Evolutionary conservation across 2,888 invertebrate genomes (phyloP), one percentile per base, ranked within the genome.

Genomic region (Sinotaia quadrata): DNA sequence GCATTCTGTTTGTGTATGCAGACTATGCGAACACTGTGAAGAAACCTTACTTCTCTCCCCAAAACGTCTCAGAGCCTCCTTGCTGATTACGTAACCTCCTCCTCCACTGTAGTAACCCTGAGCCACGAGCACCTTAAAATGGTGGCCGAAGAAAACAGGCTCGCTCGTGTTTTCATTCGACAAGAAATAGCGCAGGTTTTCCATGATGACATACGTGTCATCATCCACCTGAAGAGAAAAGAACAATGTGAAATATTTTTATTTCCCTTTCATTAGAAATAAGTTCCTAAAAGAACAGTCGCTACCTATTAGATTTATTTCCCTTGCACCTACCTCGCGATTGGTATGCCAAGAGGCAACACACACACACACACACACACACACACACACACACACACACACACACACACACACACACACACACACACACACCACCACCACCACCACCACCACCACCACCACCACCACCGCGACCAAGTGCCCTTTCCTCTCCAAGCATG

Each of bases 191-290:
- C 98, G 91, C 52, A 99, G 90, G 89, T 99, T 99, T 89, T 99
- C 98, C 47, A 99, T 92, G 49, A 99, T 91, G 33, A 98, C 95
- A 87, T 96, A 98, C 91, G 98, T 98, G 85, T 98, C 98, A 88
- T 98, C 98, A 84, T 98, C 98, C n/a, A 98, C 98, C 88, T 99
- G 99, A 12, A 10, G 15, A 41, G 15, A 12, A n/a, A 49, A 7
- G 49, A 12, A 12, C 15, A 15, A 24, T n/a, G 7, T 12, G n/a
- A n/a, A 21, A 8, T 21, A 7, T 49, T 49, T 49, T 49, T 49
- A 8, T n/a, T 49, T 18, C 24, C 24, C n/a, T 49, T 49, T 49
- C 24, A 21, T 49, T 49, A 12, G 18, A 21, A 12, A 5, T 12
- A 21, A 21, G 7, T 18, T 18, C 49, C 21, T 49, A 21, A 21